Conservation (phyloP, 1,140 invertebrate species). For the Maniola jurtina region DNA sequence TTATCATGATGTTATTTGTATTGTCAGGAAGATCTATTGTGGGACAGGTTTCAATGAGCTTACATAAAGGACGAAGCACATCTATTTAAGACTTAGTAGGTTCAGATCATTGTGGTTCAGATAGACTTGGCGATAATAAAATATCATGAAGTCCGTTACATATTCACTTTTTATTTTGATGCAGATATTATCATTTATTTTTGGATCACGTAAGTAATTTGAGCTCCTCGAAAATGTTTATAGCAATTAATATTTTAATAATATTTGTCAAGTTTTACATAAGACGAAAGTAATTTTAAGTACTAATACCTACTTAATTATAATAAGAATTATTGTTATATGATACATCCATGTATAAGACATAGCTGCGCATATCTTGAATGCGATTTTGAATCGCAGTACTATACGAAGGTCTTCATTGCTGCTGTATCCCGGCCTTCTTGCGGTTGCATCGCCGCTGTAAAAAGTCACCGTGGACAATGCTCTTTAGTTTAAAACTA, state of each 20-base stretch:
- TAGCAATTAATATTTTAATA: background rate
- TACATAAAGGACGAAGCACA: background rate
- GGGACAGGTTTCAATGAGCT: background rate
- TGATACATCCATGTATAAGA: too few relatives aligned
- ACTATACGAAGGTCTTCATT: too few relatives aligned
- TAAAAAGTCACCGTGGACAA: background rate
- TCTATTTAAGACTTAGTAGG: background rate
- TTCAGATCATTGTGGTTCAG: background rate
- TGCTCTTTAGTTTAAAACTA: background rate
- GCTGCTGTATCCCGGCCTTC: background rate
- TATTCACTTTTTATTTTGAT: conserved; percentile 6
- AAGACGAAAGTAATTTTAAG: too few relatives aligned
- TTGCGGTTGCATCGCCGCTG: background rate
- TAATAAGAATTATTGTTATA: too few relatives aligned
- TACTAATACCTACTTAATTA: too few relatives aligned
- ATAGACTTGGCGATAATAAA: background rate
- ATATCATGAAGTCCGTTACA: background rate
- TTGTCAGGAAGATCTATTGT: background rate
- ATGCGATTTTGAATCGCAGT: too few relatives aligned
- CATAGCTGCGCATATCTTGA: too few relatives aligned
- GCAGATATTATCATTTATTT: conserved; percentile 7
- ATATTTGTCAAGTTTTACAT: too few relatives aligned
- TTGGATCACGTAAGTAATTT: conserved; percentile 13
- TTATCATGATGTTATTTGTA: background rate
- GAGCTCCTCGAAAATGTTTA: background rate